phyloP scores from a whole-genome alignment of 2,888 invertebrate species.

The Galeopsomyia nigrocyanea region DNA sequence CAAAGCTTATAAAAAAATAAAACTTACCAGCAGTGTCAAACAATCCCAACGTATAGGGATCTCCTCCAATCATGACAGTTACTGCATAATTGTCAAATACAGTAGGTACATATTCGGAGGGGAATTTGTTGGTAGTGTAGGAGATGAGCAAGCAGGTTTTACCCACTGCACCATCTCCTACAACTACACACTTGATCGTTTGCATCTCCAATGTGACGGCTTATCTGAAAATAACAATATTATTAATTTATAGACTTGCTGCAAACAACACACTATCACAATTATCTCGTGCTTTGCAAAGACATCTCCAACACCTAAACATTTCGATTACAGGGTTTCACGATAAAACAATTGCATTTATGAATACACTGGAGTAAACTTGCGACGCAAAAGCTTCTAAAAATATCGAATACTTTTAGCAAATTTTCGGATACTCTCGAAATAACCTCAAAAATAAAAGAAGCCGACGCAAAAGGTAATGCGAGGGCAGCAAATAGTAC shows the following conservation, averaged over 20 bases:
- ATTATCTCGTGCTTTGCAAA: slow-evolving; percentile 7
- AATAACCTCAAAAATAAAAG: slow-evolving; percentile 40
- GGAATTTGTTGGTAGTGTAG: slow-evolving; percentile 96
- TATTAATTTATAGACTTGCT: neutral
- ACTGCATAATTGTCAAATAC: slow-evolving; percentile 98
- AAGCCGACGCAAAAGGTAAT: slow-evolving; percentile 22
- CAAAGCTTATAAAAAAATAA: neutral
- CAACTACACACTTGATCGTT: slow-evolving; percentile 97
- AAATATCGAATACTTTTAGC: neutral
- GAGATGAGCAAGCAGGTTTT: slow-evolving; percentile 92
- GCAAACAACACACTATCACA: neutral
- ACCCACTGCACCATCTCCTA: slow-evolving; percentile 97
- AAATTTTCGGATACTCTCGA: slow-evolving; percentile 16
- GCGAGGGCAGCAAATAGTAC: neutral
- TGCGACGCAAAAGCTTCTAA: neutral
- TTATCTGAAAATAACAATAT: slow-evolving; percentile 44
- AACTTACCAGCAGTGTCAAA: slow-evolving; percentile 95
- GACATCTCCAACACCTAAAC: neutral
- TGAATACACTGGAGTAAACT: neutral
- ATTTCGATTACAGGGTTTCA: neutral
- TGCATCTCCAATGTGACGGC: slow-evolving; percentile 76
- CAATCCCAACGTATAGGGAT: slow-evolving; percentile 97
- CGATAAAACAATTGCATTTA: neutral
- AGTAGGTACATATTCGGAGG: slow-evolving; percentile 95
- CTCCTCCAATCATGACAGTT: slow-evolving; percentile 99